These are phyloP conservation scores for Cavia porcellus DNA, from an alignment of 2,113 vertebrate species.

Conservation along the genomic window DNA sequence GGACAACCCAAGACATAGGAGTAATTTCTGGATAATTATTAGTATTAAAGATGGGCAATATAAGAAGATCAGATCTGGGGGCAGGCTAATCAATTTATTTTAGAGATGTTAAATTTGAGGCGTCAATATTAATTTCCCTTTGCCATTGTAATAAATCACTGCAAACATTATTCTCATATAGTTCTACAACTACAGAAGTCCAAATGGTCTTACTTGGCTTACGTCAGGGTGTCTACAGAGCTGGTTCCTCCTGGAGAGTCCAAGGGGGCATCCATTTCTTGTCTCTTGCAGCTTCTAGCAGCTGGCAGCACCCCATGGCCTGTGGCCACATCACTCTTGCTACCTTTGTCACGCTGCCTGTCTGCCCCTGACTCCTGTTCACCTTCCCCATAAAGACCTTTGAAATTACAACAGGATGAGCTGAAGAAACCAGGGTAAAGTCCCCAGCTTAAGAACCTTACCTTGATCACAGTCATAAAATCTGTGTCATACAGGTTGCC, in stretches of 20 bases:
- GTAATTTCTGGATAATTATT: background rate
- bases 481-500: background rate
- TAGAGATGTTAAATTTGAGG: background rate
- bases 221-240: background rate
- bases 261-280: background rate
- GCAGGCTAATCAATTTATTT: slow-evolving; percentile 6
- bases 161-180: background rate
- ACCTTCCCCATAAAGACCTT: background rate
- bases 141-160: background rate
- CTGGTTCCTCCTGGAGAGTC: background rate
- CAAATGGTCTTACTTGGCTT: background rate
- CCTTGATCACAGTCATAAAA: background rate
- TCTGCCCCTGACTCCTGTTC: background rate
- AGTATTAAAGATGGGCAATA: background rate
- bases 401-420: background rate
- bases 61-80: background rate
- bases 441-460: background rate
- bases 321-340: background rate
- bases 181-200: background rate
- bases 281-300: background rate
- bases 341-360: background rate
- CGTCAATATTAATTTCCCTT: background rate
- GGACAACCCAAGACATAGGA: background rate
- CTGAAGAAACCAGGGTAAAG: background rate
- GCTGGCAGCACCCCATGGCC: background rate